Base-by-base conservation (phyloP, 2,113 vertebrate species). In the Prinia subflava region DNA sequence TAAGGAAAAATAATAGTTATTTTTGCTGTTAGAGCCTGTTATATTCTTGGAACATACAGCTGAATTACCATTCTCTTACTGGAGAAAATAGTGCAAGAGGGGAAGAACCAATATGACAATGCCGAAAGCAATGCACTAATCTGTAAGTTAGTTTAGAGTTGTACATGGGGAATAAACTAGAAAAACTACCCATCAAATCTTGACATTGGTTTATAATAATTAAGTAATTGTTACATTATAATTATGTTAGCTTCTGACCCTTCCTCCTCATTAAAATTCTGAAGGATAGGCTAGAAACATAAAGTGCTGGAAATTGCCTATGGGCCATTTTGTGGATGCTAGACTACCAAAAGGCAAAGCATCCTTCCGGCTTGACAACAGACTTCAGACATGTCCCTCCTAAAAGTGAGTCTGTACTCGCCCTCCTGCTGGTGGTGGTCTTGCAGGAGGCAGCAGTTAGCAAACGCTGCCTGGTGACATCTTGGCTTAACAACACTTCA, bases 1-100 rank as follows among this genome's bases (percentile, higher is more conserved):
- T 77, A 80, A 86, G 60, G 37, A 74, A 96, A 95, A 88, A 86
- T 70, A 77, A 31, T 88, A 49, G n/a, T 37, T 92, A 89, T 90
- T 90, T 93, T 94, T 90, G 55, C 64, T 90, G 63, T 80, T 91
- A 83, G 67, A 85, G 55, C 14, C 22, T 88, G 39, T 47, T 87
- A 41, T 30, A 75, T 88, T 95, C 77, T 81, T 96, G 71, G 44
- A 94, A 88, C 24, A n/a, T n/a, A 57, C n/a, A 52, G 50, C 60
- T 88, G 39, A 80, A 83, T 79, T 79, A 62, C 65, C 9, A 6
- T 86, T 86, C 42, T 90, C 22, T 21, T 44, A 37, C 56, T 4
- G 2, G 86, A 94, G 82, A 83, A 94, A 86, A 92, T 75, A 52
- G 80, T 90, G 42, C 47, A 81, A 68, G n/a, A 84, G 60, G 27